Base-by-base conservation (phyloP, 2,113 vertebrate species). In the Pogonocichla stellata region DNA sequence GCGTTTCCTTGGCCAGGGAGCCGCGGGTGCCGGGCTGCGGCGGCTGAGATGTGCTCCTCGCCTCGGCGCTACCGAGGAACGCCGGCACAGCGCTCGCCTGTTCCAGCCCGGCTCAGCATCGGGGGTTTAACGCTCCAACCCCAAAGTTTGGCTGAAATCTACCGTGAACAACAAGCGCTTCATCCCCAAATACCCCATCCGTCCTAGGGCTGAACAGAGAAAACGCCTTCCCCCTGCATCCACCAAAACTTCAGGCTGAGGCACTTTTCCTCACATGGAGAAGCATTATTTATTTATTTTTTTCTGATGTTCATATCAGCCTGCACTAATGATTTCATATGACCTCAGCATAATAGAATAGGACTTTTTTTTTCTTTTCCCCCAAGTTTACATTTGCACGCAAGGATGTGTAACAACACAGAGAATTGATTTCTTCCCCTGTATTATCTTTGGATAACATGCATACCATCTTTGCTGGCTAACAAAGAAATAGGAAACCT, bases 351-450 rank as follows among this genome's bases (percentile, higher is more conserved):
- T 93, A 95, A 95, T 54, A 96, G 89, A 96, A 91, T 92, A 51
- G 8, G 16, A 13, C 13, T 38, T 12, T 43, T 60, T 42, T 95
- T 82, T 38, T 3, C 18, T 33, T 93, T 88, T 28, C 1, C 75
- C 89, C 94, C 85, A 53, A 94, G 96, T 97, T 97, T 96, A 96
- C 92, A 86, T 97, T 97, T 97, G 94, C 96, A 95, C 70, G 38
- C 92, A 94, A 95, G 92, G 93, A 92, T 96, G 85, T 97, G 95
- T 96, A 97, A 96, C 96, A 97, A 95, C 97, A 96, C 38, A 5
- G 91, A 96, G 92, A 97, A 97, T 90, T 94, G 88, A 91, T 89
- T 91, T 80, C 93, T 92, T 95, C 92, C 97, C 91, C 64, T 92
- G 89, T 73, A 89, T 90, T 92, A 94, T 95, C 92, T 96, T 90